A percentile compares a stretch with the other conserved stretches of the same genome.
phyloP scores from a whole-genome alignment of 2,113 vertebrate genomes.

The Taxidea taxus region DNA sequence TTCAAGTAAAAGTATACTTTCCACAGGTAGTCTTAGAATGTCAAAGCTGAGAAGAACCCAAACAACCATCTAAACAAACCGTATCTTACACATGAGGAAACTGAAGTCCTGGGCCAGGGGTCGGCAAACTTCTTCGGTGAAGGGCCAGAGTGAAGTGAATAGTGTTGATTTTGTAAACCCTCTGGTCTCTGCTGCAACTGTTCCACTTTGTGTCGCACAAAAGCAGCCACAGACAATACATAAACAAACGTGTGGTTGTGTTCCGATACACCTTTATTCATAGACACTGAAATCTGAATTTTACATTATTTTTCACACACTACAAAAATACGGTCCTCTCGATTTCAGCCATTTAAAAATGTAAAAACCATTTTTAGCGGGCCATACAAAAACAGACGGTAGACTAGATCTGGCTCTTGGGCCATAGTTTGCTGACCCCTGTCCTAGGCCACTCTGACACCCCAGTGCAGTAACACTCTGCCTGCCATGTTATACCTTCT shows the following conservation, averaged over 20 bases:
- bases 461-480: background rate
- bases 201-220: background rate
- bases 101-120: background rate
- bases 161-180: background rate
- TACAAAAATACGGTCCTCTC: constrained; percentile 24
- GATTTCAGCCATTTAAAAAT: constrained; percentile 32
- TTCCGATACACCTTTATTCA: background rate
- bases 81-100: background rate
- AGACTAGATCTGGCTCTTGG: background rate
- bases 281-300: background rate
- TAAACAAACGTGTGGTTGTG: background rate
- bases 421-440: background rate
- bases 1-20: background rate
- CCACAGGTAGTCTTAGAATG: background rate
- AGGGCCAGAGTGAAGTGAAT: background rate
- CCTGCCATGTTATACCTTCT: too few species aligned
- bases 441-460: background rate
- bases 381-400: background rate
- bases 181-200: background rate
- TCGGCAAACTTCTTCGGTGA: background rate
- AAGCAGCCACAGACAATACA: background rate
- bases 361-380: background rate
- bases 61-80: background rate
- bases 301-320: constrained; percentile 34
- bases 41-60: background rate